Percentiles rank a stretch among this genome's conserved stretches.
Evolutionary conservation across 2,797 vertebrate species (phyloP).

Genomic region (Etheostoma nigrum): DNA sequence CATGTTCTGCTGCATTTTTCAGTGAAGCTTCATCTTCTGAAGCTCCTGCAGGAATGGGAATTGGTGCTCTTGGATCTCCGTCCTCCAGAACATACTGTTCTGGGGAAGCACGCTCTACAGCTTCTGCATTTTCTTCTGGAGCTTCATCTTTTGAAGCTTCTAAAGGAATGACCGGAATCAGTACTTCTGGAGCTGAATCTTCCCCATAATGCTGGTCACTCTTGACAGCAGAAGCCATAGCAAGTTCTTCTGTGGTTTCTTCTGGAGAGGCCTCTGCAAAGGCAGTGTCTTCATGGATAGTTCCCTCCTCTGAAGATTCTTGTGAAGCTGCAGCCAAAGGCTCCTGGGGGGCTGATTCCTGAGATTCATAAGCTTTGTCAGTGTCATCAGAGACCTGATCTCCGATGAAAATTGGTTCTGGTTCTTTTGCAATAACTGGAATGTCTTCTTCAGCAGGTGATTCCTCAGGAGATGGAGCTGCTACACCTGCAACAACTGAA

Average conservation of each 20-base stretch:
- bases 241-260: not conserved
- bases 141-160: slow-evolving; percentile 5
- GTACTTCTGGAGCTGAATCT: slow-evolving; percentile 10
- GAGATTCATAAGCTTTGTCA: not conserved
- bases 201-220: not conserved
- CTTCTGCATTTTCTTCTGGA: slow-evolving; percentile 2
- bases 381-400: not conserved
- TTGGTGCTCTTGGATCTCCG: not conserved
- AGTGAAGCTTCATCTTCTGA: slow-evolving; percentile 4
- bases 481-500: slow-evolving; percentile 29
- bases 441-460: slow-evolving; percentile 20
- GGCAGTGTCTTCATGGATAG: not conserved
- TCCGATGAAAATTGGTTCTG: not conserved
- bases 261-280: slow-evolving; percentile 11
- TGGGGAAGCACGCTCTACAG: not conserved
- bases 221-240: not conserved
- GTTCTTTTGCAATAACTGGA: slow-evolving; percentile 18
- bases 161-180: not conserved
- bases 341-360: slow-evolving; percentile 17
- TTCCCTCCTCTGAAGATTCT: slow-evolving; percentile 16
- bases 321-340: slow-evolving; percentile 9
- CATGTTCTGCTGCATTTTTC: slow-evolving; percentile 5
- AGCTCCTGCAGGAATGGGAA: not conserved
- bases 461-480: slow-evolving; percentile 1
- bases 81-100: not conserved